phyloP scores from a whole-genome alignment of 2,113 vertebrate species.

The Pluvianellus socialis region DNA sequence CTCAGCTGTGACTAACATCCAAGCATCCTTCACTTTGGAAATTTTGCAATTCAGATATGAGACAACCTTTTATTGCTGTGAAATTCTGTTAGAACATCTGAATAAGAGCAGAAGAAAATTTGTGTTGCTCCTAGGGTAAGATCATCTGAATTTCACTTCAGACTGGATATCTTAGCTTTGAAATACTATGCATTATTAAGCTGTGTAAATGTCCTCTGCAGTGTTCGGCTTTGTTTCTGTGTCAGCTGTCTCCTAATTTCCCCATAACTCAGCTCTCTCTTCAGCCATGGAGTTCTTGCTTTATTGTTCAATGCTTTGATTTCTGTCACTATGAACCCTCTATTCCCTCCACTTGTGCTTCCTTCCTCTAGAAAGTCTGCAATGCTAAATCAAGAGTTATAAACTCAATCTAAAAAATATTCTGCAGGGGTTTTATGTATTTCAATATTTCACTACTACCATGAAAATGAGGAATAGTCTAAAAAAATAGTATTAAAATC shows the following conservation, averaged over 20 bases:
- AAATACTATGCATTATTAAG: background rate
- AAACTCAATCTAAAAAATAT: background rate
- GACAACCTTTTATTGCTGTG: accelerated
- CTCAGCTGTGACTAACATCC: background rate
- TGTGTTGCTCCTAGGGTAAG: background rate
- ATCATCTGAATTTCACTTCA: background rate
- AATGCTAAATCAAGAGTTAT: background rate
- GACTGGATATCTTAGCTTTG: background rate
- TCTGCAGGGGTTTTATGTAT: background rate
- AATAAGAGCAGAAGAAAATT: background rate
- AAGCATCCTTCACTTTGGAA: background rate
- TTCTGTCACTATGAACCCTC: background rate
- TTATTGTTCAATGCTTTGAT: background rate
- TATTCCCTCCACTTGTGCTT: background rate
- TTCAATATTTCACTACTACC: background rate
- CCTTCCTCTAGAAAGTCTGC: background rate
- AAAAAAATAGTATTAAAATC: background rate
- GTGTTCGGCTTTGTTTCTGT: background rate
- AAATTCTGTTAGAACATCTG: background rate
- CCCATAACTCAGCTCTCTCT: background rate
- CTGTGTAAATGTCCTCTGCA: background rate
- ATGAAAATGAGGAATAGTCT: background rate
- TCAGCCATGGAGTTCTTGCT: background rate
- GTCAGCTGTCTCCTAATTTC: background rate
- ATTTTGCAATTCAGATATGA: background rate